Conservation (phyloP, 2,113 vertebrate genomes). For the Pseudorasbora parva region DNA sequence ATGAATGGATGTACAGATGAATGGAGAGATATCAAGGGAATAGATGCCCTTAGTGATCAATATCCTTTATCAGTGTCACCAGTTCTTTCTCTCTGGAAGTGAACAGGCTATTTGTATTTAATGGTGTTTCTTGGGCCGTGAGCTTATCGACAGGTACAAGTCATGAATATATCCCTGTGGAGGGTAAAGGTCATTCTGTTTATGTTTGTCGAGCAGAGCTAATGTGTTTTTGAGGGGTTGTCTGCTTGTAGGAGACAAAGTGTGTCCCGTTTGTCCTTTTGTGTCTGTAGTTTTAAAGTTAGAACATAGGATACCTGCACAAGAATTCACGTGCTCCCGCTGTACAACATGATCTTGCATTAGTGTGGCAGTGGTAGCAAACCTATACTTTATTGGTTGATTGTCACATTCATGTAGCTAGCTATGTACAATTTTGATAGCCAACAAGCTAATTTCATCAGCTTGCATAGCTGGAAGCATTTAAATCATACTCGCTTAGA, state of each 20-base stretch:
- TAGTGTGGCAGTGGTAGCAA: background rate
- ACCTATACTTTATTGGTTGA: background rate
- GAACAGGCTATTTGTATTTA: conserved; percentile 36
- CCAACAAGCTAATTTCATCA: background rate
- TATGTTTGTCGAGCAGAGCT: conserved; percentile 27
- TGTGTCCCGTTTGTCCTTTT: conserved; percentile 21
- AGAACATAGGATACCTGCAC: background rate
- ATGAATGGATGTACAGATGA: conserved; percentile 43
- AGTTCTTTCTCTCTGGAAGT: conserved; percentile 35
- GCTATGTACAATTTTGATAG: background rate
- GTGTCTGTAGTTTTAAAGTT: background rate
- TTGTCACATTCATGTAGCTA: background rate
- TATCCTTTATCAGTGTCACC: conserved; percentile 50
- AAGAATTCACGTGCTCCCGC: background rate
- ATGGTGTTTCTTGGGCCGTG: conserved; percentile 32
- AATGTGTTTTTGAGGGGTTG: conserved; percentile 18
- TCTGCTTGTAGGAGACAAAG: background rate
- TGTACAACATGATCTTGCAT: background rate
- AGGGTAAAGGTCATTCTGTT: conserved; percentile 18
- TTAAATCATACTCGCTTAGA: too few species aligned
- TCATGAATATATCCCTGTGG: conserved; percentile 43
- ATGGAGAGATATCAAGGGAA: conserved; percentile 48
- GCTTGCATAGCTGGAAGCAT: too few species aligned
- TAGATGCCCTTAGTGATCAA: conserved; percentile 56
- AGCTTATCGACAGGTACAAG: conserved; percentile 41